Evolutionary conservation across 37 sponge, comb jelly and placozoan species (phyloP), one percentile per base, ranked within the genome.

Genomic region (Spongia lamella): DNA sequence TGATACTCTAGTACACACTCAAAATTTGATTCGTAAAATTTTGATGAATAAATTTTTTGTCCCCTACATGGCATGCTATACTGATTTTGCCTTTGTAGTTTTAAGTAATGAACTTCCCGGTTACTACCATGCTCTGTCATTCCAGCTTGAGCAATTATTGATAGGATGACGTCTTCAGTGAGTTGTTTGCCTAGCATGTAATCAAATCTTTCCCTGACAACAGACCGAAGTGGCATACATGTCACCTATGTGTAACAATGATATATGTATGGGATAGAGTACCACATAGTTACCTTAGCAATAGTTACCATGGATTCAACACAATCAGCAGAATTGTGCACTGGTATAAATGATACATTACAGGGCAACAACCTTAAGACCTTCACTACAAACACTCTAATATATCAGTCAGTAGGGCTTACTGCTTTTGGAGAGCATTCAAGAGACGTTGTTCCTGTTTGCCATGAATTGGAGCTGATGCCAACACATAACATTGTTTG

Each of bases 261-360:
- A 2, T 24, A 13, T 11, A 24, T 1, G 30, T 32, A 24, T 24
- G 33, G 17, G 33, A 17, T 1, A 25, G 33, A 24, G 16, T 27
- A 1, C 26, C 16, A 5, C 26, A 25, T 7, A 5, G 1, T 11
- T 20, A 77, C 86, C 66, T 79, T 89, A 1, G 82, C 82, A 54
- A 89, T 89, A 26, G 38, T 71, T 16, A 61, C 6, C 81, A 89
- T 89, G 24, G 57, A 67, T 20, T 74, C 76, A 0, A 73, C 65
- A 37, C 90, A 84, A 21, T 89, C 85, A 11, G 58, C 43, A 29
- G 86, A 72, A 63, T 79, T 89, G 66, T 89, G 90, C 19, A 80
- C 80, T 31, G 86, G 86, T 3, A 89, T 31, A 27, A 84, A 79
- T 11, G 81, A 52, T 3, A 84, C 17, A n/a, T 61, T 15, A 31